These are phyloP conservation scores for Drosophila arizonae DNA, from an alignment of 1,140 invertebrate species.

Conservation along the genomic window DNA sequence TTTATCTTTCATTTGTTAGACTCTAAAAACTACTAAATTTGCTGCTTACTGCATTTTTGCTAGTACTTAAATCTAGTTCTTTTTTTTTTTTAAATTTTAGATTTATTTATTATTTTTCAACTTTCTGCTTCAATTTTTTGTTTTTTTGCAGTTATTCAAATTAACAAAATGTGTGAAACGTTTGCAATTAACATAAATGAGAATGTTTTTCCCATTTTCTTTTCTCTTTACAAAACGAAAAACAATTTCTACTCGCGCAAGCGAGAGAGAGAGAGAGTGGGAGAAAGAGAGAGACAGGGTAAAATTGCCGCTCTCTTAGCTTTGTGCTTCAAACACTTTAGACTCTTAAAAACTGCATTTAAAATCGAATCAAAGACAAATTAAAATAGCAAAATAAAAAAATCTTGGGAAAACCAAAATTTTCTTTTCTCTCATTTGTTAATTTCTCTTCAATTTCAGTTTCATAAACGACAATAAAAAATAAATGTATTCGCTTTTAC, in stretches of 20 bases:
- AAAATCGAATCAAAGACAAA: constrained; percentile 49
- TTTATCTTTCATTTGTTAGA: constrained; percentile 26
- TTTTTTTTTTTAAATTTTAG: constrained; percentile 8
- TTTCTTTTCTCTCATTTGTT: constrained; percentile 13
- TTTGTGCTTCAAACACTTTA: constrained; percentile 37
- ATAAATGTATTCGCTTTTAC: constrained; percentile 22
- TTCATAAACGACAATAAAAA: constrained; percentile 48
- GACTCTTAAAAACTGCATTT: constrained; percentile 26
- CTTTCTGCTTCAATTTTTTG: constrained; percentile 5
- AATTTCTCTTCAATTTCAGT: constrained; percentile 16
- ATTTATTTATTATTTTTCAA: constrained; percentile 31
- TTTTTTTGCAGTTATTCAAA: neutral
- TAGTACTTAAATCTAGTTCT: constrained; percentile 59
- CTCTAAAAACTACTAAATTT: constrained; percentile 63
- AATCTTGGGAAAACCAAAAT: constrained; percentile 34
- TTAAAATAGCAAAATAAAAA: constrained; percentile 38
- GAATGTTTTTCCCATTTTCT: constrained; percentile 26
- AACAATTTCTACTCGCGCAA: constrained; percentile 16
- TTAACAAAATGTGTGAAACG: constrained; percentile 30
- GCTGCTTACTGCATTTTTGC: constrained; percentile 60
- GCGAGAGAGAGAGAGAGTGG: neutral
- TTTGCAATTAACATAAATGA: constrained; percentile 25
- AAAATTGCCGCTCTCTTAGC: constrained; percentile 5
- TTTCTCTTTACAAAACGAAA: constrained; percentile 51
- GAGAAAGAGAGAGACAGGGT: neutral